These are phyloP conservation scores for Eustalomyia histrio DNA, from an alignment of 2,888 invertebrate species.

Conservation along the genomic window DNA sequence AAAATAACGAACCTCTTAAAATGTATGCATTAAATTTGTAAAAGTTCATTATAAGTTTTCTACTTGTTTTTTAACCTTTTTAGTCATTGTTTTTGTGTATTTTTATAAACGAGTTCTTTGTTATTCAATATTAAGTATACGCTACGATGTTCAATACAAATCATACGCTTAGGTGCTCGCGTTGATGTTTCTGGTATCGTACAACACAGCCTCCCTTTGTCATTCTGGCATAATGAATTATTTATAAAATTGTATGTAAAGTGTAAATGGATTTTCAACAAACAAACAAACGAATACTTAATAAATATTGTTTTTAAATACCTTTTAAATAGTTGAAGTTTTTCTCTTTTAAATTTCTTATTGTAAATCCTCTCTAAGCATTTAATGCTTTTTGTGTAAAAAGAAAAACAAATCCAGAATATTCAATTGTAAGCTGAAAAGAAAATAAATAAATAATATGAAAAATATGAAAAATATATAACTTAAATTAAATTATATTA, in stretches of 20 bases:
- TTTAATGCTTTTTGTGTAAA: constrained; percentile 40
- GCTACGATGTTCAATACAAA: neutral
- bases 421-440: constrained; percentile 33
- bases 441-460: neutral
- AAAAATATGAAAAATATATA: constrained; percentile 7
- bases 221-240: neutral
- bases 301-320: constrained; percentile 14
- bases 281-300: neutral
- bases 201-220: neutral
- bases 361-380: constrained; percentile 29
- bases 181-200: no score
- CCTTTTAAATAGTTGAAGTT: constrained; percentile 5
- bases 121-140: neutral
- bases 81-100: no score
- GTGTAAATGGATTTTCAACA: neutral
- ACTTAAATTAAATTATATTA: neutral
- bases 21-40: no score
- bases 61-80: no score
- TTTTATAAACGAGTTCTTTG: neutral
- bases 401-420: neutral
- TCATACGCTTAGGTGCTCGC: neutral
- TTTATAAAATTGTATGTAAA: neutral
- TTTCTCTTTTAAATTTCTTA: constrained; percentile 1
- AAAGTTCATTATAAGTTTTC: no score
- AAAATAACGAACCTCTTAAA: no score